phyloP scores from a whole-genome alignment of 2,797 vertebrate species.

The Neopelma chrysocephalum region DNA sequence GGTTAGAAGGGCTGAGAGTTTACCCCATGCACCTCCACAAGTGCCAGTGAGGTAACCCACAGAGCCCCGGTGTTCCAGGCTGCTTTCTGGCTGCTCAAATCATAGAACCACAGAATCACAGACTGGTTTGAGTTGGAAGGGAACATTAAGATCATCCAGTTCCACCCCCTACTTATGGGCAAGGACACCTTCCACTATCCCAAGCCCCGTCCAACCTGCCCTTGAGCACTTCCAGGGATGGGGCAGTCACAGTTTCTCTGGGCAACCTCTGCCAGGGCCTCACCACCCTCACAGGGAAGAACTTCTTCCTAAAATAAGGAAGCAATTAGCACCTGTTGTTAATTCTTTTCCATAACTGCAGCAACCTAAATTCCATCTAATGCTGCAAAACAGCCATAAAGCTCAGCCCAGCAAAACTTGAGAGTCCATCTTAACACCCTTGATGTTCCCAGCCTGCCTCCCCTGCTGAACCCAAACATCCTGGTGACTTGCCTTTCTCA shows the following conservation, averaged over 20 bases:
- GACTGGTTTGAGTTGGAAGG: background rate
- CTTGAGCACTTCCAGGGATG: background rate
- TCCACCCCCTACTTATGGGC: background rate
- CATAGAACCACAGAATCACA: background rate
- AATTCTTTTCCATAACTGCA: background rate
- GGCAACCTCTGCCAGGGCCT: background rate
- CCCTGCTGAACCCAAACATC: background rate
- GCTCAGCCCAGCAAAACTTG: background rate
- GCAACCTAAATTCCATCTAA: background rate
- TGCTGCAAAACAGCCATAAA: background rate
- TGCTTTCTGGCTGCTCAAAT: background rate
- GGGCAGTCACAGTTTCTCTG: background rate
- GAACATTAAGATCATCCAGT: background rate
- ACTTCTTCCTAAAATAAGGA: background rate
- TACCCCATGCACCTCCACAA: rapidly evolving
- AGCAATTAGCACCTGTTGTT: background rate
- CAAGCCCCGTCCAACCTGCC: background rate
- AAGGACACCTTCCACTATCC: background rate
- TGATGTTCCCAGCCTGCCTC: background rate
- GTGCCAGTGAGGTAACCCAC: background rate
- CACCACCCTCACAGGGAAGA: background rate
- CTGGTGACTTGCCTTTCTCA: background rate
- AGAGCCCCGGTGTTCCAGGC: background rate
- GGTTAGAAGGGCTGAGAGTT: background rate
- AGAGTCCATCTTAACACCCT: background rate